phyloP scores from a whole-genome alignment of 2,888 invertebrate genomes.

The Marronus borbonicus region DNA sequence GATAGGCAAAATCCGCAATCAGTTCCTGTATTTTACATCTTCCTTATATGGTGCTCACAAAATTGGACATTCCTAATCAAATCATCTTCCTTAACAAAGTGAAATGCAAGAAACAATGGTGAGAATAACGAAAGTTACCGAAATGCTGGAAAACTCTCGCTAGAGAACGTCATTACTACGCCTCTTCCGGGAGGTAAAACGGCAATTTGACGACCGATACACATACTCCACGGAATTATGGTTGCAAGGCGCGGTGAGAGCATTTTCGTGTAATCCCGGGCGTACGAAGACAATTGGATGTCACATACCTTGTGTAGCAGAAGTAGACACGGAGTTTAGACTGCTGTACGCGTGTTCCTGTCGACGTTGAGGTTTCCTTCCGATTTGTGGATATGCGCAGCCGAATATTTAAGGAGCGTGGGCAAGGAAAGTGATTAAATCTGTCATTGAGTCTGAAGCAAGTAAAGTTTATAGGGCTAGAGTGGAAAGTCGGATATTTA shows the following conservation, averaged over 20 bases:
- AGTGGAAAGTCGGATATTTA: too few relatives aligned
- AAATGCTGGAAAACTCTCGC: neutral
- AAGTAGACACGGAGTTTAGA: slow-evolving; percentile 17
- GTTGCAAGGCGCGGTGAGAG: slow-evolving; percentile 19
- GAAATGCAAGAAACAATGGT: neutral
- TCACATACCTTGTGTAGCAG: slow-evolving; percentile 1
- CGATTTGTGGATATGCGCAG: neutral
- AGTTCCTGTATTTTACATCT: too few relatives aligned
- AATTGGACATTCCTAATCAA: neutral
- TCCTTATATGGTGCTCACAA: neutral
- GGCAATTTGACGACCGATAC: slow-evolving; percentile 14
- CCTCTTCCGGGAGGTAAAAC: slow-evolving; percentile 10
- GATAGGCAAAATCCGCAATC: too few relatives aligned
- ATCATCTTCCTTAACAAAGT: slow-evolving; percentile 3
- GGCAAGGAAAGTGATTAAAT: too few relatives aligned
- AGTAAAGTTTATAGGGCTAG: too few relatives aligned
- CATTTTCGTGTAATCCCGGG: slow-evolving; percentile 27
- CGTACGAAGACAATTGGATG: slow-evolving; percentile 10
- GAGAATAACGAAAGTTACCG: slow-evolving; percentile 11
- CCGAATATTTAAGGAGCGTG: neutral
- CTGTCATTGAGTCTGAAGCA: too few relatives aligned
- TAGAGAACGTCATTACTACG: neutral
- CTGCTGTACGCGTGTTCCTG: slow-evolving; percentile 2
- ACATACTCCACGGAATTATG: slow-evolving; percentile 16
- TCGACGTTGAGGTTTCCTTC: neutral